Evolutionary conservation across 2,113 vertebrate genomes (phyloP).

Genomic region (Scortum barcoo): DNA sequence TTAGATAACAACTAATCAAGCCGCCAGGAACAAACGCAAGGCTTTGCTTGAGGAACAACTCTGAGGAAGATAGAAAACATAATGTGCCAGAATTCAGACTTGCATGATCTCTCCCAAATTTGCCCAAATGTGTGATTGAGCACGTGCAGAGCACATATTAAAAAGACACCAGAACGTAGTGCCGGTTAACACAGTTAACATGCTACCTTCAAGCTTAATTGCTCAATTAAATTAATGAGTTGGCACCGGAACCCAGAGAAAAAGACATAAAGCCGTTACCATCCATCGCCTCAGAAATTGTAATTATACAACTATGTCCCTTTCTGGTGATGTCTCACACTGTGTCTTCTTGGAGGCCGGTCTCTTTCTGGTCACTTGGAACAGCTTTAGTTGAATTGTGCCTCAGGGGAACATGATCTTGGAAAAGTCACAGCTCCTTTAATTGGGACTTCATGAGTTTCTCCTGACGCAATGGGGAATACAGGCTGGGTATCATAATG

Average conservation of each 20-base stretch:
- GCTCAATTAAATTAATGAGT: slow-evolving; percentile 77
- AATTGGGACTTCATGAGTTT: slow-evolving; percentile 37
- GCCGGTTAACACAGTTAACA: slow-evolving; percentile 63
- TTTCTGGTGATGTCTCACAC: background rate
- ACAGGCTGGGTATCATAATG: slow-evolving; percentile 6
- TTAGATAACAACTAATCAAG: background rate
- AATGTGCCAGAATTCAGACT: slow-evolving; percentile 1
- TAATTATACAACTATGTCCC: slow-evolving; percentile 34
- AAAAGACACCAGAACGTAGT: slow-evolving; percentile 7
- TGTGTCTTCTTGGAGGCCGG: background rate
- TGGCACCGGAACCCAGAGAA: slow-evolving; percentile 55
- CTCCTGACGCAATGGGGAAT: background rate
- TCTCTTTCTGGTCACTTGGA: slow-evolving; percentile 39
- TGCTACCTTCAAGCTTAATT: slow-evolving; percentile 70
- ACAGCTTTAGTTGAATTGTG: slow-evolving; percentile 33
- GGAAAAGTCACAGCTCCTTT: slow-evolving; percentile 39
- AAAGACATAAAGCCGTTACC: slow-evolving; percentile 43
- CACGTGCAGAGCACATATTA: slow-evolving; percentile 5
- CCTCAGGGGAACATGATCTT: slow-evolving; percentile 17
- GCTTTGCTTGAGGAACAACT: background rate
- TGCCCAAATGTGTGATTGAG: slow-evolving; percentile 20
- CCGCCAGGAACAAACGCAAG: background rate
- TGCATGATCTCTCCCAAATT: background rate
- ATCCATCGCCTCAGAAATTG: slow-evolving; percentile 40
- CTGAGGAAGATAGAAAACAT: background rate